Evolutionary conservation across 1,140 invertebrate species (phyloP).

Genomic region (Musca domestica): DNA sequence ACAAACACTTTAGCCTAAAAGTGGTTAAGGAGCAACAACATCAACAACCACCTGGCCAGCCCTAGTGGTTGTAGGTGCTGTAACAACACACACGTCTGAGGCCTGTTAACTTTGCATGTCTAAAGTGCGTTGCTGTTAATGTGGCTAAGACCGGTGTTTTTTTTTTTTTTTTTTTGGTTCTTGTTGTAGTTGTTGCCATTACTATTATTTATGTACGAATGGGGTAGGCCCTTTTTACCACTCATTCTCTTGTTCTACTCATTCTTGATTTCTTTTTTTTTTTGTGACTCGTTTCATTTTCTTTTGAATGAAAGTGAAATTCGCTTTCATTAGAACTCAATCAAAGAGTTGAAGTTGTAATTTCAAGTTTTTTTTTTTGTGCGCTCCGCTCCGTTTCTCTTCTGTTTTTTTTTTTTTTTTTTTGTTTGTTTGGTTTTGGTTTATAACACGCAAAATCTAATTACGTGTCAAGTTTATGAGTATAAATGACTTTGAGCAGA

Average conservation of each 20-base stretch:
- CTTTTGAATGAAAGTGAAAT: slow-evolving; percentile 16
- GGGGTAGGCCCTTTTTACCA: no score
- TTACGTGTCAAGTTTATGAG: background rate
- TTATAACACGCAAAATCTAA: slow-evolving; percentile 16
- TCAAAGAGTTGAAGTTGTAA: background rate
- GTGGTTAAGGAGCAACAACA: no score
- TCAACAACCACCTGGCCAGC: background rate
- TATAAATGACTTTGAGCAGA: no score
- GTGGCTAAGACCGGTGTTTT: background rate
- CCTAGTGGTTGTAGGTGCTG: background rate
- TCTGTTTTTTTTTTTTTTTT: background rate
- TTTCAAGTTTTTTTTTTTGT: no score
- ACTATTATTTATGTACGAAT: no score
- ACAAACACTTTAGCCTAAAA: no score
- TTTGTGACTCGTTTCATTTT: no score
- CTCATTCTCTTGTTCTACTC: no score
- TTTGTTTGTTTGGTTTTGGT: no score
- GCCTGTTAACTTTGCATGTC: slow-evolving; percentile 12
- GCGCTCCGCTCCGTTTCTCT: background rate
- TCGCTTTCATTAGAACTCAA: background rate
- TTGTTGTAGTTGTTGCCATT: no score
- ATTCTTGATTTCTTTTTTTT: background rate
- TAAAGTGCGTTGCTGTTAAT: slow-evolving; percentile 4
- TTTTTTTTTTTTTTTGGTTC: no score
- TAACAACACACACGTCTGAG: no score